Base-by-base conservation (phyloP, 2,797 vertebrate species). In the Chloroceryle amazona region DNA sequence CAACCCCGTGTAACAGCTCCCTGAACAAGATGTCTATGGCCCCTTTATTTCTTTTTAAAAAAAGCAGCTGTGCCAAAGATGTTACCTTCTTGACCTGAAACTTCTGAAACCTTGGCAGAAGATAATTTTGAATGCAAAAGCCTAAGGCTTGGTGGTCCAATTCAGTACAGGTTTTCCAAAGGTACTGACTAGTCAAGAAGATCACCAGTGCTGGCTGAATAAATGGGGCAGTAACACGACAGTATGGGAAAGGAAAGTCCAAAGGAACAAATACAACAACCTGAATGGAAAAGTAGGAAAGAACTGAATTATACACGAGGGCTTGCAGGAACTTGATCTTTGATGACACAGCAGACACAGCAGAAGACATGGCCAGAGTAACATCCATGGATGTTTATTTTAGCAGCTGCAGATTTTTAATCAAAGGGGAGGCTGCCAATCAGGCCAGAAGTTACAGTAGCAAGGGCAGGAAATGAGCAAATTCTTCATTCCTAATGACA, bases 391-490 rank as follows among this genome's bases (percentile, higher is more conserved):
- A 71, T 81, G 60, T 63, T 92, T 90, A 71, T 70, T 76, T 76
- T 81, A 91, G 84, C 79, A 86, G 54, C 60, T 86, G 37, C 49
- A 55, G 81, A 81, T 41, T 93, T 92, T 68, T 80, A 86, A 39
- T 49, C 49, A 47, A 91, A 46, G 17, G 16, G 21, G 12, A n/a
- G 46, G 26, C 11, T 93, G 85, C 73, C 72, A 79, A 79, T 81
- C 80, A 84, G 91, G 65, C 46, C 76, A 95, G 58, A 89, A 86
- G 70, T 84, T 66, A 91, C 39, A 95, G 85, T 42, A 88, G 63
- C 49, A 79, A 90, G 28, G 31, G 81, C 1, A 75, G 89, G 87
- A 95, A 95, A 95, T 68, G 85, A 93, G 61, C 49, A 51, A 51
- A 28, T 51, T 51, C 26, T 28, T 51, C 49, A 51, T 51, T 51